Percentiles rank a stretch among this genome's conserved stretches.
Evolutionary conservation across 2,113 vertebrate species (phyloP).

Genomic region (Varanus komodoensis): DNA sequence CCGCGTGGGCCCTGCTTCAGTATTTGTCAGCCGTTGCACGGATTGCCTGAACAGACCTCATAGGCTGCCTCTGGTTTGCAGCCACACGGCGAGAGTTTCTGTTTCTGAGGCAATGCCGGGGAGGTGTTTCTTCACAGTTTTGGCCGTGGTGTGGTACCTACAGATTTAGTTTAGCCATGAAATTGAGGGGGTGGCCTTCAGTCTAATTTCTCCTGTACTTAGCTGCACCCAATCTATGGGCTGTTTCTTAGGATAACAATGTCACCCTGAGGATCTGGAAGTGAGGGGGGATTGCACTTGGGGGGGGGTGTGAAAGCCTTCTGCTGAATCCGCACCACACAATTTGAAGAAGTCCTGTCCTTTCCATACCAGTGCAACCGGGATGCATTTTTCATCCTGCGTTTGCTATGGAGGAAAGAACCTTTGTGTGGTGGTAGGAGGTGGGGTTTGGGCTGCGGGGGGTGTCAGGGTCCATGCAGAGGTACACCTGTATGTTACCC

Average conservation of each 20-base stretch:
- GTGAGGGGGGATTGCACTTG: no score
- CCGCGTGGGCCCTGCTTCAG: neutral
- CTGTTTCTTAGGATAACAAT: neutral
- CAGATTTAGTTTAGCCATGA: neutral
- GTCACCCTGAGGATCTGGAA: no score
- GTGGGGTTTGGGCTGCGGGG: no score
- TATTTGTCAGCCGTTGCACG: neutral
- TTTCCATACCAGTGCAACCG: no score
- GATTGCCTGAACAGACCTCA: neutral
- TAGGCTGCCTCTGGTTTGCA: neutral
- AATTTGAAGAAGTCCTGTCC: no score
- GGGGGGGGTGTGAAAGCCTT: no score
- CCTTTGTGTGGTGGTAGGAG: neutral
- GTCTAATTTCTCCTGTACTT: neutral
- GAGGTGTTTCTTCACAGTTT: no score
- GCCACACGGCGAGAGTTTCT: no score
- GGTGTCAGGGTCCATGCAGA: no score
- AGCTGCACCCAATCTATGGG: neutral
- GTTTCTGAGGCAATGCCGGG: neutral
- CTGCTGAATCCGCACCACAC: no score
- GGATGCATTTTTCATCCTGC: neutral
- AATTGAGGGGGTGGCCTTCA: neutral
- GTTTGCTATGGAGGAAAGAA: neutral
- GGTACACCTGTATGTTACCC: neutral
- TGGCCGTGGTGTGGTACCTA: neutral